Conservation (phyloP, 2,797 vertebrate species). For the Geotrypetes seraphini region DNA sequence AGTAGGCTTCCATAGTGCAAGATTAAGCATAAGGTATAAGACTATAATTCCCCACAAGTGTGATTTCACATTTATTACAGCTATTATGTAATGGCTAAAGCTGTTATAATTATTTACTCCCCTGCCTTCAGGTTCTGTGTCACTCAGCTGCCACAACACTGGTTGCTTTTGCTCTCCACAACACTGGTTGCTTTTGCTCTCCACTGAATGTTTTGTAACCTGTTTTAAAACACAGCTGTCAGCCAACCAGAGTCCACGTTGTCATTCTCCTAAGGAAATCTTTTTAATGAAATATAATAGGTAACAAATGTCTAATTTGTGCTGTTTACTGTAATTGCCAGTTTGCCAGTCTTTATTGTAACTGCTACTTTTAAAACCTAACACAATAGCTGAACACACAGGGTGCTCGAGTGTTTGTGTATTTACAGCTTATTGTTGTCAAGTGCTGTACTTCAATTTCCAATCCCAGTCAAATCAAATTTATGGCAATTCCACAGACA, state of each 20-base stretch:
- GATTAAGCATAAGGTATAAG: too few species aligned
- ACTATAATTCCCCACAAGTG: too few species aligned
- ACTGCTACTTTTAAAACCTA: slow-evolving; percentile 20
- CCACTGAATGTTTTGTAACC: slow-evolving; percentile 20
- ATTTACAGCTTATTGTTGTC: slow-evolving; percentile 20
- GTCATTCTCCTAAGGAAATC: slow-evolving; percentile 24
- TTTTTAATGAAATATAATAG: slow-evolving; percentile 32
- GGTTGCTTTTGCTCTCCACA: slow-evolving; percentile 15
- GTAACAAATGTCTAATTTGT: slow-evolving; percentile 29
- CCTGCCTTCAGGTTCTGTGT: too few species aligned
- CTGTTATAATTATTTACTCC: too few species aligned
- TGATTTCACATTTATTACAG: too few species aligned
- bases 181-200: slow-evolving; percentile 11
- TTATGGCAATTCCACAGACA: too few species aligned
- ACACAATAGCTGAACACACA: slow-evolving; percentile 22
- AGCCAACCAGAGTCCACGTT: slow-evolving; percentile 14
- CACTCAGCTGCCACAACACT: too few species aligned
- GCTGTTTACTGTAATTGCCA: slow-evolving; percentile 22
- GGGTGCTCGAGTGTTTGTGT: slow-evolving; percentile 6
- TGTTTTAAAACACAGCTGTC: slow-evolving; percentile 22
- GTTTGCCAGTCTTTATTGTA: slow-evolving; percentile 21
- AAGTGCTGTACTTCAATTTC: slow-evolving; percentile 8
- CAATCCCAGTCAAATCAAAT: slow-evolving; percentile 9
- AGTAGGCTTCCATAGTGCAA: too few species aligned
- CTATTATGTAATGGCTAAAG: too few species aligned